phyloP scores from a whole-genome alignment of 2,888 invertebrate genomes.

The Scaptomyza flava region DNA sequence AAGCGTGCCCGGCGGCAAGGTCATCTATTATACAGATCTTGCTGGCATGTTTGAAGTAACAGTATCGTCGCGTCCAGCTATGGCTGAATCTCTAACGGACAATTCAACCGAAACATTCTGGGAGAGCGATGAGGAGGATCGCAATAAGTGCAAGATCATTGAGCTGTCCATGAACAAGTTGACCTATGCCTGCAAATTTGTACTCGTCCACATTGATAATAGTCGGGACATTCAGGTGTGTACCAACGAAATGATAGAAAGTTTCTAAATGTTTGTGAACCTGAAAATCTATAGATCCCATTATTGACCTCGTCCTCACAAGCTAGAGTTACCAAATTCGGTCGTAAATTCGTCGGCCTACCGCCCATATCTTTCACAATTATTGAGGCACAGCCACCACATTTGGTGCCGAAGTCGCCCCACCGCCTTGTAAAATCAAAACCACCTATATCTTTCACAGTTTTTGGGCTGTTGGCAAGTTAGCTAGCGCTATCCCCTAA shows the following conservation, averaged over 20 bases:
- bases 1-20: slow-evolving; percentile 69
- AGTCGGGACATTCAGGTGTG: slow-evolving; percentile 94
- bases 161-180: slow-evolving; percentile 88
- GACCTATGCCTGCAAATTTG: slow-evolving; percentile 85
- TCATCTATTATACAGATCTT: slow-evolving; percentile 82
- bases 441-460: too few species aligned
- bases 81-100: slow-evolving; percentile 96
- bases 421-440: too few species aligned
- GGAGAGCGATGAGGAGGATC: slow-evolving; percentile 99
- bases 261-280: too few species aligned
- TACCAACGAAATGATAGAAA: slow-evolving; percentile 12
- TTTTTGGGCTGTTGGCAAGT: too few species aligned
- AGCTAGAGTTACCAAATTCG: too few species aligned
- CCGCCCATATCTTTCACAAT: too few species aligned
- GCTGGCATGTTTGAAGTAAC: slow-evolving; percentile 86
- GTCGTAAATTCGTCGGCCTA: too few species aligned
- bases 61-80: slow-evolving; percentile 96
- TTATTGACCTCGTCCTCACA: too few species aligned
- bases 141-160: slow-evolving; percentile 95
- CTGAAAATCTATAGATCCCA: too few species aligned
- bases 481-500: too few species aligned
- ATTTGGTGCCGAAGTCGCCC: too few species aligned
- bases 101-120: slow-evolving; percentile 99
- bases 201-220: slow-evolving; percentile 97
- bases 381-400: too few species aligned